Percentiles rank a stretch among this genome's conserved stretches.
Conservation (phyloP, 2,113 vertebrate genomes). For the Osmerus eperlanus region DNA sequence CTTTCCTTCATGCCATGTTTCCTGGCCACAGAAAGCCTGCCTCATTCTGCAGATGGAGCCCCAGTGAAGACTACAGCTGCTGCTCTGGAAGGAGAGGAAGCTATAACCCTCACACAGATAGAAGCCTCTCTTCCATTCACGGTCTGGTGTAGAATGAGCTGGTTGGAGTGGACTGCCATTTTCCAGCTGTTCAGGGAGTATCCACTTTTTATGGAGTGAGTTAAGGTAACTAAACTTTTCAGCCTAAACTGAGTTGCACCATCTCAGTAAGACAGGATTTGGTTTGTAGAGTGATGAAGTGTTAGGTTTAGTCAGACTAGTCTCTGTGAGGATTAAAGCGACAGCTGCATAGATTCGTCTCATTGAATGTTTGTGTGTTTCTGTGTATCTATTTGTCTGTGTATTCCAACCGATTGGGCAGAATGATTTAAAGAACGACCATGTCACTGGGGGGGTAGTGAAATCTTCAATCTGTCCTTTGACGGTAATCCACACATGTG, state of each 20-base stretch:
- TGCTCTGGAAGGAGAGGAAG: not conserved
- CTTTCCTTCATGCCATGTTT: constrained; percentile 17
- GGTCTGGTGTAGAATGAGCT: not conserved
- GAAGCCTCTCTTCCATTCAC: not conserved
- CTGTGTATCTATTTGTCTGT: not conserved
- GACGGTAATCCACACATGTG: constrained; percentile 8
- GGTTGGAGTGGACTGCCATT: too few species aligned
- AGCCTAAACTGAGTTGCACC: not conserved
- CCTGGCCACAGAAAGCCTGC: not conserved
- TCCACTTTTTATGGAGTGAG: not conserved
- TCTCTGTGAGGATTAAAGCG: constrained; percentile 4
- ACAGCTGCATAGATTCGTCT: constrained; percentile 4
- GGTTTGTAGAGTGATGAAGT: too few species aligned
- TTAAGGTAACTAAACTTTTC: not conserved
- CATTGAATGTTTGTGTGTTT: not conserved
- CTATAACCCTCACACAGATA: not conserved
- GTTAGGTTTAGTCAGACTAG: not conserved
- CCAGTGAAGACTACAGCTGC: not conserved
- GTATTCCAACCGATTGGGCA: not conserved
- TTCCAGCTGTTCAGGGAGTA: not conserved
- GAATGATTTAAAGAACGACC: constrained; percentile 8
- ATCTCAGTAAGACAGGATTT: not conserved
- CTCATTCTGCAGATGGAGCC: constrained; percentile 4
- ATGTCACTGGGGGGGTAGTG: not conserved
- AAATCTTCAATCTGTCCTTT: constrained; percentile 18